Evolutionary conservation across 2,888 invertebrate genomes (phyloP).

Genomic region (Homarus gammarus): DNA sequence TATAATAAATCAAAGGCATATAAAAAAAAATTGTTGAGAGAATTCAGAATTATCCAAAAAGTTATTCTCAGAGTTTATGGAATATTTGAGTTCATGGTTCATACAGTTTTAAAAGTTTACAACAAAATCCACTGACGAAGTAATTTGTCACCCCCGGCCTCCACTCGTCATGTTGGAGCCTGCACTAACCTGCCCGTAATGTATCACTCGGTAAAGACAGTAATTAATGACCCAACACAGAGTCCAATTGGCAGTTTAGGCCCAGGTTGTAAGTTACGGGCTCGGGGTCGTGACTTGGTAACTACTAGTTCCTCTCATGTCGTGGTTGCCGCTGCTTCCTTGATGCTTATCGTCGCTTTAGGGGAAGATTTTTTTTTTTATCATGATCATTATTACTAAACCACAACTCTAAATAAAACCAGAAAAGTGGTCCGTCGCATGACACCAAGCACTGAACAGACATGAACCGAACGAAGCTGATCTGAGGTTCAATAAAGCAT

Average conservation of each 20-base stretch:
- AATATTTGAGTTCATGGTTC: neutral
- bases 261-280: neutral
- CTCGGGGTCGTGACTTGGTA: neutral
- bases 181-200: neutral
- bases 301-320: neutral
- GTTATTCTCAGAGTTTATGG: no score
- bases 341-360: neutral
- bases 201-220: neutral
- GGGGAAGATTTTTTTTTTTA: neutral
- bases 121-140: neutral
- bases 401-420: neutral
- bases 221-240: neutral
- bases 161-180: neutral
- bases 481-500: neutral
- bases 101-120: neutral
- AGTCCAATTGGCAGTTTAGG: neutral
- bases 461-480: neutral
- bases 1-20: no score
- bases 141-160: neutral
- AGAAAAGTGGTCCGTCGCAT: neutral
- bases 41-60: neutral
- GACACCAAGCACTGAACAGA: neutral
- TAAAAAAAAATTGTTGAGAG: neutral
- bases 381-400: neutral
- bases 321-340: neutral